These are phyloP conservation scores for Drymodes brunneopygia DNA, from an alignment of 2,113 vertebrate genomes.

Conservation along the genomic window DNA sequence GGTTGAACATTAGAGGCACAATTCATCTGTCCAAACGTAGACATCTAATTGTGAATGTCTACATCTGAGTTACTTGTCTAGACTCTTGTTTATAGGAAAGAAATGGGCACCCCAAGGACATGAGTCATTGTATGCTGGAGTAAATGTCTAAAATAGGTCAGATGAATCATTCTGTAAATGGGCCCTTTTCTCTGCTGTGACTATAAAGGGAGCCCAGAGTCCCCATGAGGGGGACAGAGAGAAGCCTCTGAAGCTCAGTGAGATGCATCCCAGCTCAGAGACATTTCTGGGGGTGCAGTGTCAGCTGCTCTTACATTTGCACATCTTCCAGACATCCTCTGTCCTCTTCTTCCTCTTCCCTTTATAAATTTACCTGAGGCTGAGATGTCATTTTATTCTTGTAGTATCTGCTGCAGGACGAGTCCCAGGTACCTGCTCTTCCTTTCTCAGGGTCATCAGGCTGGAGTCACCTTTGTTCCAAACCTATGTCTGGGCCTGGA, in stretches of 20 bases:
- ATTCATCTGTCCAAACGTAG: conserved; percentile 50
- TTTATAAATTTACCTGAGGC: background rate
- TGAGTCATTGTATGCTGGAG: conserved; percentile 59
- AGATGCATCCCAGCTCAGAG: background rate
- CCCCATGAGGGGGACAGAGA: background rate
- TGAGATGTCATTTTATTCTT: background rate
- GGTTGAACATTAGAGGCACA: conserved; percentile 8
- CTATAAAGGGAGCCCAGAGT: background rate
- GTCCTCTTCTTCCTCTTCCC: background rate
- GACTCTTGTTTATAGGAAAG: conserved; percentile 67
- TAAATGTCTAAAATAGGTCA: conserved; percentile 57
- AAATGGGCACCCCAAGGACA: conserved; percentile 59
- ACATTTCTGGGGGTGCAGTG: background rate
- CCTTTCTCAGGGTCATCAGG: background rate
- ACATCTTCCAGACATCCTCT: background rate
- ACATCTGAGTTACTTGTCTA: conserved; percentile 60
- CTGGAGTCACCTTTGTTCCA: background rate
- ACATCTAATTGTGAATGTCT: conserved; percentile 57
- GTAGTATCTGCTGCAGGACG: background rate
- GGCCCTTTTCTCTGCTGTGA: conserved; percentile 1
- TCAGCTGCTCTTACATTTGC: background rate
- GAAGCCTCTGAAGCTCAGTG: background rate
- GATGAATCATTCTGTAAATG: conserved; percentile 56
- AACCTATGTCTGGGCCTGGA: fast-evolving
- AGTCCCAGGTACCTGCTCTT: background rate